Base-by-base conservation (phyloP, 2,888 invertebrate genomes). In the Eristalinus aeneus region DNA sequence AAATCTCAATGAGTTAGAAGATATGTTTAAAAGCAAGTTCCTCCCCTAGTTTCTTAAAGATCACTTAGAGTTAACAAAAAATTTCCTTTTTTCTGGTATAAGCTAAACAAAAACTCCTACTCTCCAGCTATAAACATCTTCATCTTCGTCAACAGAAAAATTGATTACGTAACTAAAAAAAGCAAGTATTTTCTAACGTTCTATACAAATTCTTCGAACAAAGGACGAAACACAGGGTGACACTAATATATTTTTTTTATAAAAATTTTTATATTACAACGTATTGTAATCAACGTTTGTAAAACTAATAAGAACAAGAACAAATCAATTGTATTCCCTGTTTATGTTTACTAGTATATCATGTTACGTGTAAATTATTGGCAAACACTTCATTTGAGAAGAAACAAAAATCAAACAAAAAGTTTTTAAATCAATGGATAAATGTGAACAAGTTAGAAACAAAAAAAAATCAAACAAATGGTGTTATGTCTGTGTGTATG, bases 401-500 rank as follows among this genome's bases (percentile, higher is more conserved):
- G 22, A 67, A 61, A 58, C 4, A 36, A 22, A 32, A 56, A 27
- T 27, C 27, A 27, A 27, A 27, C 27, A 27, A 27, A 27, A 27
- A 27, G 2, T 27, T 2, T 60, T 20, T 71, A 63, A 60, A 16
- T 78, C 36, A 76, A 80, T 11, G 27, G 46, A 77, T 73, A 77
- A 73, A 71, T 76, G 69, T 73, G 36, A 76, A 68, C 46, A 63
- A 69, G 34, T 61, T 54, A 31, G 53, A 60, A 22, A 65, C 12
- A 16, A 69, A 68, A 60, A n/a, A 11, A 54, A 60, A 64, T 56
- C 8, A 36, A 56, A 20, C 27, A 61, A 77, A 78, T 31, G 73
- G 86, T 86, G 82, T 86, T 86, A 86, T 86, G 82, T 86, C 86
- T 86, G 82, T 82, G 82, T 86, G 82, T 86, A 86, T 86, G 86